phyloP scores from a whole-genome alignment of 2,113 vertebrate species.

The Psettodes erumei region DNA sequence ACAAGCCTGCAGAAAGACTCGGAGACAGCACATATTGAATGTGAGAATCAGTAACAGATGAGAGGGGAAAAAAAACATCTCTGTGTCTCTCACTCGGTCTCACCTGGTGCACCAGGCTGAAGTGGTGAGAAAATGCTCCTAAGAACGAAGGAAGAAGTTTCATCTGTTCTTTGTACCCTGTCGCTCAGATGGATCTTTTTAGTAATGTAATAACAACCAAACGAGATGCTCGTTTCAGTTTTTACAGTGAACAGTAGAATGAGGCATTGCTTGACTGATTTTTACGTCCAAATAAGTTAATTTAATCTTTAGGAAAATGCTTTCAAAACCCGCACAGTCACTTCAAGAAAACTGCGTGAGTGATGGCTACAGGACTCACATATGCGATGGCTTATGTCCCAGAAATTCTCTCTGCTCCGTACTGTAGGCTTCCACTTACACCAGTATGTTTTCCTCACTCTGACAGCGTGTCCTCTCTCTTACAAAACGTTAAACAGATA shows the following conservation, averaged over 20 bases:
- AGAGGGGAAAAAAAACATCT: constrained; percentile 16
- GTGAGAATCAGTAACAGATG: constrained; percentile 74
- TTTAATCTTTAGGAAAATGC: background rate
- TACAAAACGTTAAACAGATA: constrained; percentile 6
- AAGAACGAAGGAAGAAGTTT: background rate
- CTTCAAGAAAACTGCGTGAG: background rate
- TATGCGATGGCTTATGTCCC: constrained; percentile 21
- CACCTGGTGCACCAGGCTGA: constrained; percentile 46
- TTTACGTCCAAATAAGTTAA: background rate
- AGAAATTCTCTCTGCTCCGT: constrained; percentile 16
- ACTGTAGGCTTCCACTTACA: constrained; percentile 8
- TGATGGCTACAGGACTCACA: background rate
- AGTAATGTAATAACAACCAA: constrained; percentile 8
- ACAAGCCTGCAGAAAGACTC: constrained; percentile 57
- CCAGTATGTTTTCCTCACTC: background rate
- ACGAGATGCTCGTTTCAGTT: background rate
- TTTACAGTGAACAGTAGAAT: background rate
- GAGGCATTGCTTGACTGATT: background rate
- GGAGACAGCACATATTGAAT: constrained; percentile 18
- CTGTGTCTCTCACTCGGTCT: constrained; percentile 18
- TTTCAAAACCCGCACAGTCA: constrained; percentile 4
- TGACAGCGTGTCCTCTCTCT: constrained; percentile 10
- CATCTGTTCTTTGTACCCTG: background rate
- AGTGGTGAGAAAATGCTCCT: background rate
- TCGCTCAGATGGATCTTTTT: background rate